Evolutionary conservation across 1,140 invertebrate species (phyloP).

Genomic region (Drosophila pseudoobscura): DNA sequence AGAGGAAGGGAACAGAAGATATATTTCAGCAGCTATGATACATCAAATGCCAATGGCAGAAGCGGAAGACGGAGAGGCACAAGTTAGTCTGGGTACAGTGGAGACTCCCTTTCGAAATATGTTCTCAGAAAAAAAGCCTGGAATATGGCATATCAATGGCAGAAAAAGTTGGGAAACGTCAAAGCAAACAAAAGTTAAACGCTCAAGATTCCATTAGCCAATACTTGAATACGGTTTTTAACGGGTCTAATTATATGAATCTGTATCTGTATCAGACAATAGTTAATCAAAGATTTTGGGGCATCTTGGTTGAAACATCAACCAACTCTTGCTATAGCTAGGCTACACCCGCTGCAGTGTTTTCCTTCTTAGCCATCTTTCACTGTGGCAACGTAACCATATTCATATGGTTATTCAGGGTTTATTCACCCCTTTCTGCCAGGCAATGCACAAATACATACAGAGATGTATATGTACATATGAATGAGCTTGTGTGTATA

Average conservation of each 20-base stretch:
- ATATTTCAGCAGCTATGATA: constrained; percentile 5
- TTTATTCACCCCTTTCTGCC: constrained; percentile 61
- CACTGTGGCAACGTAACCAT: constrained; percentile 1
- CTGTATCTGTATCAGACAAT: neutral
- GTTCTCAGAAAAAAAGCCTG: too few relatives aligned
- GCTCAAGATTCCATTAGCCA: too few relatives aligned
- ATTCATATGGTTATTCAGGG: constrained; percentile 27
- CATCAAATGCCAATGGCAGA: neutral
- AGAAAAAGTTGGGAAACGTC: too few relatives aligned
- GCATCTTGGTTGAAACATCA: too few relatives aligned
- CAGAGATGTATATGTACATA: constrained; percentile 1
- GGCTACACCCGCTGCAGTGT: too few relatives aligned
- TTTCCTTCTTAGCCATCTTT: neutral
- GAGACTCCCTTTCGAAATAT: neutral
- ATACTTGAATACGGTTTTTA: too few relatives aligned
- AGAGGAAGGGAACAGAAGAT: neutral
- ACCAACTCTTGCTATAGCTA: too few relatives aligned
- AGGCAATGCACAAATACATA: constrained; percentile 15
- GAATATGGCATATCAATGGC: too few relatives aligned
- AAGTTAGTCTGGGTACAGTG: constrained; percentile 1
- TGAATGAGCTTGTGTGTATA: neutral
- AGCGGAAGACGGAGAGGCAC: too few relatives aligned
- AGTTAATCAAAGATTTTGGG: too few relatives aligned
- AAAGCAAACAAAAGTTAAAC: too few relatives aligned
- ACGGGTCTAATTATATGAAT: too few relatives aligned